Base-by-base conservation (phyloP, 2,797 vertebrate genomes). In the Huso huso region DNA sequence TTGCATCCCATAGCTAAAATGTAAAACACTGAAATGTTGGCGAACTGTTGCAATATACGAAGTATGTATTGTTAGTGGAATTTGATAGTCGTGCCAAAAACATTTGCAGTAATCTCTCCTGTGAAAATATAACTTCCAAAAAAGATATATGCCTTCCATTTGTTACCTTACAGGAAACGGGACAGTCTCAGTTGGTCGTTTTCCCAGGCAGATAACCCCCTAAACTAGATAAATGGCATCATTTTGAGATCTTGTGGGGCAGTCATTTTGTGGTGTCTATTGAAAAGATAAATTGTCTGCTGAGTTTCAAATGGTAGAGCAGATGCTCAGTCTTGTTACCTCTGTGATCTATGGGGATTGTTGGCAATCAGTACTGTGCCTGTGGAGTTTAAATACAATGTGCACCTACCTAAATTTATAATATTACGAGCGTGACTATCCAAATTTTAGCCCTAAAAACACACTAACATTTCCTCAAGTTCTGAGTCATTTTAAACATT, bases 171-270 rank as follows among this genome's bases (percentile, higher is more conserved):
- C 9, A 11, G 6, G 12, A 58, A 11, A 58, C 55, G 2, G 55
- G 55, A 13, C 8, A 49, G n/a, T 15, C n/a, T 48, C 12, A 9
- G 53, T 49, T 49, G 37, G 11, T 12, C 23, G 6, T 6, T 58
- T 23, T 49, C 18, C 23, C 13, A 15, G 65, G 48, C 63, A 59
- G 62, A 61, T 23, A 13, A 52, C 58, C 48, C 62, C 50, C 65
- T 52, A 58, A 51, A 51, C 64, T 69, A 73, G 75, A 79, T 75
- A 69, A 73, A 77, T 75, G 67, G n/a, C 63, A 61, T 12, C 49
- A 67, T 55, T 73, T 50, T 7, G 68, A 69, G 64, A 73, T 68
- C 66, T 69, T 67, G 60, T 67, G 51, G 64, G 68, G 70, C 58
- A 63, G 57, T 61, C 68, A 68, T 71, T 70, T 70, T 72, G 61